Conservation (phyloP, 2,888 invertebrate genomes). For the Caenorhabditis becei region DNA sequence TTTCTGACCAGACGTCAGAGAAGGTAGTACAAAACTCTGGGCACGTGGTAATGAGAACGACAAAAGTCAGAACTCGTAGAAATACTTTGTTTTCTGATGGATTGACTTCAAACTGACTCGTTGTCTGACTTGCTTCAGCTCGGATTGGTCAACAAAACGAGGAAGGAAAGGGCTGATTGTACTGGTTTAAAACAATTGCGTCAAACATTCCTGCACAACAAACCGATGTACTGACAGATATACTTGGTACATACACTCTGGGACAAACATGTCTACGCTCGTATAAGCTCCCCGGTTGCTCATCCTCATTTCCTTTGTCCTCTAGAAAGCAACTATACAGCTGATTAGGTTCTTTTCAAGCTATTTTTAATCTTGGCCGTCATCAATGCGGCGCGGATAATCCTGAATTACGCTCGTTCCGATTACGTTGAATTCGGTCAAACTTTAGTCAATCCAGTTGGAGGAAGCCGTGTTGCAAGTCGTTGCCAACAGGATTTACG, state of each 20-base stretch:
- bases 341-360: slow-evolving; percentile 27
- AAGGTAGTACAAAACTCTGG: slow-evolving; percentile 22
- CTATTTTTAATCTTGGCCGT: slow-evolving; percentile 39
- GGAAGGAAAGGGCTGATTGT: not conserved
- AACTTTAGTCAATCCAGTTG: slow-evolving; percentile 32
- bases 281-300: slow-evolving; percentile 3
- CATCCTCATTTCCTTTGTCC: slow-evolving; percentile 35
- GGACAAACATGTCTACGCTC: not conserved
- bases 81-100: slow-evolving; percentile 12
- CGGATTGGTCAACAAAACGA: not conserved
- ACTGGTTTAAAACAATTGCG: not conserved
- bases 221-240: not conserved
- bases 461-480: slow-evolving; percentile 33
- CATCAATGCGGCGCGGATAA: slow-evolving; percentile 4
- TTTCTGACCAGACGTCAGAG: slow-evolving; percentile 38
- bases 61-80: not conserved
- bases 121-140: not conserved
- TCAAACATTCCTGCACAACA: not conserved
- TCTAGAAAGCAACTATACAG: slow-evolving; percentile 9
- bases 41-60: not conserved
- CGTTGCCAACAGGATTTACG: slow-evolving; percentile 40
- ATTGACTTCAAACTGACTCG: slow-evolving; percentile 1
- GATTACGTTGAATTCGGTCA: slow-evolving; percentile 18
- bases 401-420: not conserved
- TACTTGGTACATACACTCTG: not conserved